These are phyloP conservation scores for Thripadectes ignobilis DNA, from an alignment of 2,797 vertebrate species.

Conservation along the genomic window DNA sequence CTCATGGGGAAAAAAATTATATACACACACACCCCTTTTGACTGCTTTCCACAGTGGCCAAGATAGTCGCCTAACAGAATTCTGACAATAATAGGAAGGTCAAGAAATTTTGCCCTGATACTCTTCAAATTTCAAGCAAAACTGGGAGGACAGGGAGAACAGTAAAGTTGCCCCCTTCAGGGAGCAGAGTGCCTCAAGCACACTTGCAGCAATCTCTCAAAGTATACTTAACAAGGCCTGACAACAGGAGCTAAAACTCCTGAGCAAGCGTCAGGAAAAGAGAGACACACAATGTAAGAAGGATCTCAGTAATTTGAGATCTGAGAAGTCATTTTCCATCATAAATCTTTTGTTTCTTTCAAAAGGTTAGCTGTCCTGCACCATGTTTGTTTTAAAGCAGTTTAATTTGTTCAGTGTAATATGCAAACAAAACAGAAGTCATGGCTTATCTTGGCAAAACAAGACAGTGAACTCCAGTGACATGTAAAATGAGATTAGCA, in stretches of 20 bases:
- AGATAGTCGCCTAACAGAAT: background rate
- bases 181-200: background rate
- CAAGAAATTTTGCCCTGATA: background rate
- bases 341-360: background rate
- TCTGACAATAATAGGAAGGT: background rate
- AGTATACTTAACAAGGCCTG: background rate
- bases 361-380: background rate
- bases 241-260: background rate
- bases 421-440: background rate
- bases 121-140: background rate
- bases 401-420: background rate
- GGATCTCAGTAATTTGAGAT: background rate
- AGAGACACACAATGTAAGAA: fast-evolving
- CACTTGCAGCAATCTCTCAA: background rate
- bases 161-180: background rate
- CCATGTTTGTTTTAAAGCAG: background rate
- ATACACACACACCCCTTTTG: background rate
- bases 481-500: background rate
- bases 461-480: background rate
- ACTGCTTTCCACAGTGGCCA: background rate
- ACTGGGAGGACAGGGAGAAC: background rate
- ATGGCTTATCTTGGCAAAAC: background rate
- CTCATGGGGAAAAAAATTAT: background rate
- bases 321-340: background rate
- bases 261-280: background rate